Percentiles rank a stretch among this genome's conserved stretches.
phyloP scores from a whole-genome alignment of 2,888 invertebrate species.

The Heliconius sara region DNA sequence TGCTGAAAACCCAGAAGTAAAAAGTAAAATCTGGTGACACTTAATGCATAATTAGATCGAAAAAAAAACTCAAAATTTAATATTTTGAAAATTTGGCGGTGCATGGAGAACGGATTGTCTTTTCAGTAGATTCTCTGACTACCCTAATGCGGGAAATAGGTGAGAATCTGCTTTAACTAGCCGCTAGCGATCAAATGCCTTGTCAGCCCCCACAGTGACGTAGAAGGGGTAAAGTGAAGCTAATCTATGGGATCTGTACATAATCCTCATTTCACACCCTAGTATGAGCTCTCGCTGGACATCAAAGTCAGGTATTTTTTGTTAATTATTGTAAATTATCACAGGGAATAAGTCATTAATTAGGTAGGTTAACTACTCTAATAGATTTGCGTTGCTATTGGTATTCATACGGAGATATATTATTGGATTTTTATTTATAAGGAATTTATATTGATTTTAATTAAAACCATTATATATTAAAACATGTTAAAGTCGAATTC shows the following conservation, averaged over 20 bases:
- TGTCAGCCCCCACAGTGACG: not conserved
- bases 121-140: too few species aligned
- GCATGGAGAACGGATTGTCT: too few species aligned
- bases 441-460: too few species aligned
- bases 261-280: conserved; percentile 35
- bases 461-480: too few species aligned
- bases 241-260: conserved; percentile 8
- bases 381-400: not conserved
- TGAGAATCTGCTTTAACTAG: too few species aligned
- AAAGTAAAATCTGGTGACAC: too few species aligned
- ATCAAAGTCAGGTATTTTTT: conserved; percentile 22
- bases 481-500: too few species aligned
- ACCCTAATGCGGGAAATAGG: too few species aligned
- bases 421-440: not conserved
- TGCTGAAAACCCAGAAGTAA: too few species aligned
- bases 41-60: too few species aligned
- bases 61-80: too few species aligned
- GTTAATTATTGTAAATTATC: not conserved
- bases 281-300: conserved; percentile 15
- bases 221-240: conserved; percentile 23
- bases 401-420: not conserved
- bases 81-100: too few species aligned
- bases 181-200: not conserved
- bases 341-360: not conserved
- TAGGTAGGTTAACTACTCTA: not conserved